Base-by-base conservation (phyloP, 2,888 invertebrate species). In the Athalia rosae region DNA sequence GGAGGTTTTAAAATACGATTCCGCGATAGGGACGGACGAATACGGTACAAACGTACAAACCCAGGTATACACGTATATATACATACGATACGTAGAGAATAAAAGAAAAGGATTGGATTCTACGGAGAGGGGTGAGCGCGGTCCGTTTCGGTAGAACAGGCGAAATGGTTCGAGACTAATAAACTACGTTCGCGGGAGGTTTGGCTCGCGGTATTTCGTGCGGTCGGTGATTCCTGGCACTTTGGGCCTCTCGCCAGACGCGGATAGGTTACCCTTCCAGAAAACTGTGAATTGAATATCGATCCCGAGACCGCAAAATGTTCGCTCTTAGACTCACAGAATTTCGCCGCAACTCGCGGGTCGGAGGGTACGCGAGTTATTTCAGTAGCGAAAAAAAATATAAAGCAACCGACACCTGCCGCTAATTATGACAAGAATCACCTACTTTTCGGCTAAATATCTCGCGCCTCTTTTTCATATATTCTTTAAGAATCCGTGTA, bases 151-250 rank as follows among this genome's bases (percentile, higher is more conserved):
- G 47, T 48, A 59, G 58, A 76, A 41, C 61, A 56, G 45, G 76
- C 74, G 64, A 59, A 78, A 76, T 78, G 76, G 78, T 41, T 45
- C 78, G 78, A 64, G 64, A 47, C 78, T 78, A 78, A 78, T 78
- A 74, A 74, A 66, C 78, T 76, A 64, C 64, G 61, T 50, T 71
- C 71, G 71, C 28, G 45, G 56, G 15, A 9, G 53, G 69, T 41
- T 63, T 41, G 63, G 43, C 69, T 59, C 74, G 74, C 4, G 61
- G 74, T 59, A 74, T 74, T 50, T 62, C 62, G 61, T 41, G 59
- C 45, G 15, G n/a, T n/a, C 62, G 28, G 48, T 50, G 67, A 28
- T 28, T 48, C 61, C 45, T 8, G 43, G 62, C 61, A 74, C 74
- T 74, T 61, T 48, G 61, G 74, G 62, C 61, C 74, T 74, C 74